Evolutionary conservation across 2,888 invertebrate species (phyloP).

Genomic region (Byasa hedistus): DNA sequence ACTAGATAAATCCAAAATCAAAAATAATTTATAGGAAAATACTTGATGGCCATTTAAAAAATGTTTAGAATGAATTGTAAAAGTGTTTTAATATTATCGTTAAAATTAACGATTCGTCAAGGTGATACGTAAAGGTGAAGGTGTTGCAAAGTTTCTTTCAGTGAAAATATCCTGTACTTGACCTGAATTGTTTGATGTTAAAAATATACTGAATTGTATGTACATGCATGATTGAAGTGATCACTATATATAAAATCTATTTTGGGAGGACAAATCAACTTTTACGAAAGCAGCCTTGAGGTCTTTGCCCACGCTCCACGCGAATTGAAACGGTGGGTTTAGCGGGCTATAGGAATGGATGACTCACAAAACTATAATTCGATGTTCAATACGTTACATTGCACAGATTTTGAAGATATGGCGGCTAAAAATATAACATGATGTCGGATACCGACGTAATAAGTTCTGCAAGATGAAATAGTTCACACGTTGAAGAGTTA

Average conservation of each 20-base stretch:
- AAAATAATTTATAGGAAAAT: no score
- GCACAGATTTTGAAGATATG: slow-evolving; percentile 47
- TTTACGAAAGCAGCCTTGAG: slow-evolving; percentile 72
- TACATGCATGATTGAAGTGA: slow-evolving; percentile 37
- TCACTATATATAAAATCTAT: slow-evolving; percentile 60
- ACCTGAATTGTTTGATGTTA: slow-evolving; percentile 43
- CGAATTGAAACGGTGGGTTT: slow-evolving; percentile 58
- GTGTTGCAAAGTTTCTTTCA: not conserved
- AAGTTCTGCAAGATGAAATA: slow-evolving; percentile 20
- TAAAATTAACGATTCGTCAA: no score
- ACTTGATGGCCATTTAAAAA: no score
- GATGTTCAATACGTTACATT: slow-evolving; percentile 61
- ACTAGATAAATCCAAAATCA: no score
- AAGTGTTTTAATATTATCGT: no score
- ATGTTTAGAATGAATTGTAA: no score
- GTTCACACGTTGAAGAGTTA: slow-evolving; percentile 6
- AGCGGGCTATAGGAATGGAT: slow-evolving; percentile 54
- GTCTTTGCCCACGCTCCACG: slow-evolving; percentile 63
- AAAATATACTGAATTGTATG: slow-evolving; percentile 35
- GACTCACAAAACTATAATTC: slow-evolving; percentile 66
- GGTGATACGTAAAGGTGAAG: no score
- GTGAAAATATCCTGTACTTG: slow-evolving; percentile 39
- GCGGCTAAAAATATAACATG: slow-evolving; percentile 49
- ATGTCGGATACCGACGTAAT: slow-evolving; percentile 20
- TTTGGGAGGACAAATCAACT: slow-evolving; percentile 56